A percentile compares a stretch with the other conserved stretches of the same genome.
Evolutionary conservation across 2,797 vertebrate genomes (phyloP).

Genomic region (Mareca strepera): DNA sequence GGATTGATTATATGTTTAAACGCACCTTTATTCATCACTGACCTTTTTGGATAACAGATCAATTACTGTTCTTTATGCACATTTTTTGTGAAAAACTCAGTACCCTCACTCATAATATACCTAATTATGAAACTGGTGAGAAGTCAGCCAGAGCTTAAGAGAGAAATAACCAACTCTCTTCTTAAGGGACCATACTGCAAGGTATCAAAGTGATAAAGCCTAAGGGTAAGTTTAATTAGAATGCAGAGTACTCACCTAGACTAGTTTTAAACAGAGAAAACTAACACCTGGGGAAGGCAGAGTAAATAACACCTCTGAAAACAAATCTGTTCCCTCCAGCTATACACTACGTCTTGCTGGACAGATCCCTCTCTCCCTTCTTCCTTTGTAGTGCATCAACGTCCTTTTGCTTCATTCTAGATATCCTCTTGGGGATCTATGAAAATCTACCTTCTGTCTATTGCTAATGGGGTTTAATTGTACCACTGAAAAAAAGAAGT

Average conservation of each 20-base stretch:
- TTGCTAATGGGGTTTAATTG: neutral
- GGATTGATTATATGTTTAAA: neutral
- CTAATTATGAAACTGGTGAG: neutral
- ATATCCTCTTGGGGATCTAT: accelerated
- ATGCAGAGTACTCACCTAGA: neutral
- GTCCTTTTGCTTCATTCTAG: neutral
- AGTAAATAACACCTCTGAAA: neutral
- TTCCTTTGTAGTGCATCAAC: neutral
- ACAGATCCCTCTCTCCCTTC: neutral
- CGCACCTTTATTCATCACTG: accelerated
- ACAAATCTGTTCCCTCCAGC: neutral
- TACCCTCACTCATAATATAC: neutral
- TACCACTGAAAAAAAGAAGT: neutral
- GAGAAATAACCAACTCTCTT: neutral
- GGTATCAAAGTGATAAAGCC: neutral
- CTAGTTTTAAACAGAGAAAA: neutral
- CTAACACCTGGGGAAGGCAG: neutral
- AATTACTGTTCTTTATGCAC: neutral
- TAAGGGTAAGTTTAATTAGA: neutral
- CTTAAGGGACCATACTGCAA: neutral
- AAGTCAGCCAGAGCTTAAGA: neutral
- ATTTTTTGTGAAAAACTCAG: neutral
- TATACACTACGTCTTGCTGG: neutral
- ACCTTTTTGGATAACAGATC: neutral
- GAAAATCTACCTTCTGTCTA: neutral